phyloP scores from a whole-genome alignment of 2,888 invertebrate species.

The Sphinx pinastri region DNA sequence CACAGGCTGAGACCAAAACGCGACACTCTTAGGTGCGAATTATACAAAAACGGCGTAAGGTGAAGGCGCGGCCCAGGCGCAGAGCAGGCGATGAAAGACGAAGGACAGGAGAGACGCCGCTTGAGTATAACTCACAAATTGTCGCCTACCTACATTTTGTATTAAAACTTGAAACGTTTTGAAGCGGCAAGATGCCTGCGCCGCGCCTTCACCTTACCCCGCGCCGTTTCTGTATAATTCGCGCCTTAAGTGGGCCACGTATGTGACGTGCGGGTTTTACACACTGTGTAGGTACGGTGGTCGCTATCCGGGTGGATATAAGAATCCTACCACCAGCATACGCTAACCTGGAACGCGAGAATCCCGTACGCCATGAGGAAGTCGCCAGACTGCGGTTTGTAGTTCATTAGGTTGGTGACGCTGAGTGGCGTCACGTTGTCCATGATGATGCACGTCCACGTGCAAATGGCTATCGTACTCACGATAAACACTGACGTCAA shows the following conservation, averaged over 20 bases:
- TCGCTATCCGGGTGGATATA: not conserved
- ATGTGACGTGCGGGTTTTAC: too few relatives aligned
- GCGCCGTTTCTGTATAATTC: not conserved
- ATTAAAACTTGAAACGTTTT: not conserved
- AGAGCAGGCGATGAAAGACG: too few relatives aligned
- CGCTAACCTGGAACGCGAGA: constrained; percentile 85
- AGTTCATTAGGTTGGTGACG: constrained; percentile 51
- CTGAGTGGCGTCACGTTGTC: constrained; percentile 67
- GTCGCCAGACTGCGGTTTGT: constrained; percentile 73
- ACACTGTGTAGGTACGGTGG: too few relatives aligned
- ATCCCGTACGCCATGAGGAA: constrained; percentile 87
- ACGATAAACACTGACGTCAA: constrained; percentile 87
- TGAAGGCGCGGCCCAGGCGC: too few relatives aligned
- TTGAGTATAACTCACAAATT: not conserved
- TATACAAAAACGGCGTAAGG: too few relatives aligned
- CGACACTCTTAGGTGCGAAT: too few relatives aligned
- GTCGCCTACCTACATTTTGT: not conserved
- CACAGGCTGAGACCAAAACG: too few relatives aligned
- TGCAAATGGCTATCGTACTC: constrained; percentile 84
- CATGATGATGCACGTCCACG: constrained; percentile 86
- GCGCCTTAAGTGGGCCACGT: not conserved
- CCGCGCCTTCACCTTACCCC: not conserved
- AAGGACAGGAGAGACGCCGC: too few relatives aligned
- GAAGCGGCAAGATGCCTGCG: not conserved
- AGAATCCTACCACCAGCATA: not conserved